These are phyloP conservation scores for Illadopsis cleaveri DNA, from an alignment of 2,113 vertebrate genomes.

Conservation along the genomic window DNA sequence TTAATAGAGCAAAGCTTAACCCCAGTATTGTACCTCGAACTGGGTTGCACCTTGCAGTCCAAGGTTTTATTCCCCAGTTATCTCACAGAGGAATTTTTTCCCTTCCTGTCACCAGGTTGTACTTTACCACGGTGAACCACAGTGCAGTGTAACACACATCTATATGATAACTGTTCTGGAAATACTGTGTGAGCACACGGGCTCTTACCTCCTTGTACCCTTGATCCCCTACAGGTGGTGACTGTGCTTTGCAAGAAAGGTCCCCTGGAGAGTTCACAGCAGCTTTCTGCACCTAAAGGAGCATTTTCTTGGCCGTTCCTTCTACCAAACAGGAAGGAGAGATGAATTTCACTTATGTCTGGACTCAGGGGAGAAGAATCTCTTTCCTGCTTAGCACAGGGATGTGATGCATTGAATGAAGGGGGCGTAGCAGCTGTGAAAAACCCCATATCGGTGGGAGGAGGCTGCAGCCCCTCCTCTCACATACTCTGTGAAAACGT, in stretches of 20 bases:
- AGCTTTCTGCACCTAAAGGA: background rate
- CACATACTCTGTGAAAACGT: rapidly evolving
- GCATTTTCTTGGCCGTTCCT: background rate
- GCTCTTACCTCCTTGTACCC: background rate
- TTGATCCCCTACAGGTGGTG: background rate
- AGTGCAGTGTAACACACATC: background rate
- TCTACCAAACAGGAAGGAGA: background rate
- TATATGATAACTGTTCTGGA: rapidly evolving
- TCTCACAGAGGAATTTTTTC: background rate
- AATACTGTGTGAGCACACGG: rapidly evolving
- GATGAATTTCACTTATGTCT: background rate
- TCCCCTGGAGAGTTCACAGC: background rate
- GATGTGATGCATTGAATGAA: background rate
- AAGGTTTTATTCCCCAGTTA: background rate
- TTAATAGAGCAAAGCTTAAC: background rate
- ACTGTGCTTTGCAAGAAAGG: background rate
- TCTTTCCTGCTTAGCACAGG: background rate
- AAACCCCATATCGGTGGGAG: background rate
- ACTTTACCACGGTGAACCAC: background rate
- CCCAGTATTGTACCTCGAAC: background rate
- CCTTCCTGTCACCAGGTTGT: background rate
- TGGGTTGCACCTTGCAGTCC: background rate
- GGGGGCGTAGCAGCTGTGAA: background rate
- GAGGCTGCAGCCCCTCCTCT: background rate
- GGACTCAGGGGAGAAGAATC: background rate